phyloP scores from a whole-genome alignment of 2,888 invertebrate species.

The Oscheius sp. region DNA sequence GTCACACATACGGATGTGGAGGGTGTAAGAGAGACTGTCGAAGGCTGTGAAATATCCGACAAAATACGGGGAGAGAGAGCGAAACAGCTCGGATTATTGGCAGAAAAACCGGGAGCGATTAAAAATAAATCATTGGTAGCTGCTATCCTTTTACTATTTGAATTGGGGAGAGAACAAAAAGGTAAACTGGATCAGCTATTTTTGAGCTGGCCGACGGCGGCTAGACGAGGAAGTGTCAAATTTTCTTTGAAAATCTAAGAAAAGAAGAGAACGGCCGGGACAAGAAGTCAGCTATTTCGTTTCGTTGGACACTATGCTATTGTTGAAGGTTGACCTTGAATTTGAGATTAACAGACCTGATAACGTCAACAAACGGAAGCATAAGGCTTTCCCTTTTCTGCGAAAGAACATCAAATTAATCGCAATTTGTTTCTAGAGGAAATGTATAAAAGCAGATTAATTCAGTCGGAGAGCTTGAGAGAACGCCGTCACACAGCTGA shows the following conservation, averaged over 20 bases:
- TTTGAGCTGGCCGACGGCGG: too few relatives aligned
- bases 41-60: slow-evolving; percentile 11
- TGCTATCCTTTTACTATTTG: too few relatives aligned
- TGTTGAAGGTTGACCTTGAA: slow-evolving; percentile 14
- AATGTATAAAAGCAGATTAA: slow-evolving; percentile 9
- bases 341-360: slow-evolving; percentile 18
- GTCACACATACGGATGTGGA: slow-evolving; percentile 6
- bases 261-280: background rate
- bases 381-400: too few relatives aligned
- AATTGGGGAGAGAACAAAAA: too few relatives aligned
- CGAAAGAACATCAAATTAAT: slow-evolving; percentile 4
- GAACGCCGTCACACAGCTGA: background rate
- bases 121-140: background rate
- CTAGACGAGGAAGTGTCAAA: too few relatives aligned
- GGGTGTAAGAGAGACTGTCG: slow-evolving; percentile 28
- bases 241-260: too few relatives aligned
- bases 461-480: background rate
- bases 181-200: too few relatives aligned
- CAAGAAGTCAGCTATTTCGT: slow-evolving; percentile 6
- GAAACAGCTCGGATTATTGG: background rate
- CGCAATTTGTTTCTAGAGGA: background rate
- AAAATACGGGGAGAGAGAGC: background rate
- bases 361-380: background rate
- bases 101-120: background rate
- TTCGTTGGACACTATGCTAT: background rate